Evolutionary conservation across 2,888 invertebrate genomes (phyloP).

Genomic region (Abrostola triplasia): DNA sequence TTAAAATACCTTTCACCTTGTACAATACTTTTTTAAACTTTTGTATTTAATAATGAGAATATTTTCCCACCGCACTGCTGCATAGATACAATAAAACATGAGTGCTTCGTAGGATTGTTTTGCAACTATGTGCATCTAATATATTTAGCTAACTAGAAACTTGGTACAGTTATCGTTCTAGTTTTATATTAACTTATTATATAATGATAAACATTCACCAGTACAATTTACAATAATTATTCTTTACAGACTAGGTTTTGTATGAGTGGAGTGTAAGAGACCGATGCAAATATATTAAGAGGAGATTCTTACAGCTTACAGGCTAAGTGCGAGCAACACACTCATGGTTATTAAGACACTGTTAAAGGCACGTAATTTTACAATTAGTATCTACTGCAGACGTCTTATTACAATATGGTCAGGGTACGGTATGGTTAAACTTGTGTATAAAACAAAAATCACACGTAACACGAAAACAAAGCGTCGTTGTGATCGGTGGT

Average conservation of each 20-base stretch:
- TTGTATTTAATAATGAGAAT: conserved; percentile 7
- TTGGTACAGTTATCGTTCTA: conserved; percentile 19
- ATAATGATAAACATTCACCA: conserved; percentile 33
- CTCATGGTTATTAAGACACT: conserved; percentile 53
- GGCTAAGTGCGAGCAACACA: conserved; percentile 69
- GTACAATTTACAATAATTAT: conserved; percentile 34
- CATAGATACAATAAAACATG: neutral
- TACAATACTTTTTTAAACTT: conserved; percentile 29
- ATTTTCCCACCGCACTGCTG: conserved; percentile 10
- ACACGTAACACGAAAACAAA: conserved; percentile 55
- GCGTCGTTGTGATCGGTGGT: conserved; percentile 44
- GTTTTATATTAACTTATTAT: conserved; percentile 33
- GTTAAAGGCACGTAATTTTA: conserved; percentile 62
- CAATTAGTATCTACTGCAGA: conserved; percentile 19
- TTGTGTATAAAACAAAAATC: conserved; percentile 39
- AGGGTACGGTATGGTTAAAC: conserved; percentile 40
- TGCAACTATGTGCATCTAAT: neutral
- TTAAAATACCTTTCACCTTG: conserved; percentile 30
- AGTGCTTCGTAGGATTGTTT: neutral
- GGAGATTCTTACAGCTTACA: conserved; percentile 73
- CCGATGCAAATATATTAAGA: conserved; percentile 54
- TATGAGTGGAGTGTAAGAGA: conserved; percentile 75
- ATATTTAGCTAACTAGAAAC: conserved; percentile 8
- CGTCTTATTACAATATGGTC: conserved; percentile 13
- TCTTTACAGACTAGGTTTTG: conserved; percentile 64